Base-by-base conservation (phyloP, 2,888 invertebrate species). In the Beris chalybata region DNA sequence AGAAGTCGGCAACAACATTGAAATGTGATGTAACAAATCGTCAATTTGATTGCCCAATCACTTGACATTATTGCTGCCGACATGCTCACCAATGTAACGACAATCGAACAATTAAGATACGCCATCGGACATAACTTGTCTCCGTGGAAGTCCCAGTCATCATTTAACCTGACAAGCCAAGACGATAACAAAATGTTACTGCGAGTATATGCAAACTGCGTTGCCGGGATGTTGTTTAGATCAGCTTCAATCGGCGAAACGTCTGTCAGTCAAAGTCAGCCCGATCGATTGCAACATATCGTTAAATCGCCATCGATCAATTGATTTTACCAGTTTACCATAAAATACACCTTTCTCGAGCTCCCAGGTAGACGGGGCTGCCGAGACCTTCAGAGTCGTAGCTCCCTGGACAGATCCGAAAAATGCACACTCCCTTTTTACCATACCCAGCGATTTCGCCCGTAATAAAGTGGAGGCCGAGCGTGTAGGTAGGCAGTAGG, bases 231-330 rank as follows among this genome's bases (percentile, higher is more conserved):
- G 50, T 47, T 38, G 13, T 43, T 61, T 50, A 52, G 61, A 61
- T 61, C 50, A 61, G 50, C 52, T 50, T 61, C 61, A 52, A 61
- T 52, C 30, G 48, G n/a, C 58, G 11, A 31, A 5, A 5, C 57
- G 29, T 52, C 29, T 22, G n/a, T 54, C 54, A 9, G n/a, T 31
- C 31, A 43, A 54, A 45, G 54, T 64, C 53, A 69, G 78, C 78
- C 77, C 79, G 78, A 78, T 78, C 77, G 79, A 78, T 79, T 78
- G 77, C 75, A 74, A 72, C 75, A 75, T 74, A 73, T 74, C 71
- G 73, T 77, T 76, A 77, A 77, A 77, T 78, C 78, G 75, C 74
- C 78, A 79, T 79, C 79, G 76, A 79, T 79, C 80, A 79, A 77
- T 67, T 56, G 66, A 38, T 38, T 38, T 38, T 38, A 38, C 38